Base-by-base conservation (phyloP, 2,888 invertebrate genomes). In the Sicus ferrugineus region DNA sequence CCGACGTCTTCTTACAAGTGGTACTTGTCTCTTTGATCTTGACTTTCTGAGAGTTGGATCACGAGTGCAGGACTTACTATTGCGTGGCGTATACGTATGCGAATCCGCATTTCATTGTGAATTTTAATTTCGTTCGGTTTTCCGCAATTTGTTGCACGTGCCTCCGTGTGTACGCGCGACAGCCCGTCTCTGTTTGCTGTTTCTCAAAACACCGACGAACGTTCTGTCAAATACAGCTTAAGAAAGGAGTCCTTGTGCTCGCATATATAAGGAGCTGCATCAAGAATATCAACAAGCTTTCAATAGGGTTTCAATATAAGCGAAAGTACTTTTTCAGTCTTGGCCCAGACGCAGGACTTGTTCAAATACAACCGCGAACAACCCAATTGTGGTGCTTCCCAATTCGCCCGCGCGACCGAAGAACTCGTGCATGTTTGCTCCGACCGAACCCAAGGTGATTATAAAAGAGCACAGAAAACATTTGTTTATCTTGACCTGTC, bases 401-500 rank as follows among this genome's bases (percentile, higher is more conserved):
- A n/a, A n/a, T n/a, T 42, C 7, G 42, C n/a, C 14, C 42, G 9
- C 16, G 14, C 7, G 54, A 2, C 16, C 23, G 54, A 54, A 54
- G 23, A 26, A 54, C 28, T 54, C 28, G 28, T 26, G 2, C 62
- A 34, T 65, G 54, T 54, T 65, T 65, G 34, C 65, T 28, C 21
- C 30, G 21, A 21, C 34, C n/a, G 59, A 31, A 48, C 63, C 16
- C 54, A 23, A 21, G 34, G 46, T 58, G 58, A 34, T 64, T 64
- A 52, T 64, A 52, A 50, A 52, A 64, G 34, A 54, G 59, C 67
- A 69, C 72, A 71, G 71, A 74, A 73, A 75, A 77, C 76, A 76
- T 80, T 79, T 83, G 79, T 83, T 84, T 84, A 82, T 82, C 77
- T 83, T 81, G 84, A 84, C 84, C 85, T 85, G 85, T 85, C 86